Conservation (phyloP, 1,140 invertebrate genomes). For the Aphidius ervi region DNA sequence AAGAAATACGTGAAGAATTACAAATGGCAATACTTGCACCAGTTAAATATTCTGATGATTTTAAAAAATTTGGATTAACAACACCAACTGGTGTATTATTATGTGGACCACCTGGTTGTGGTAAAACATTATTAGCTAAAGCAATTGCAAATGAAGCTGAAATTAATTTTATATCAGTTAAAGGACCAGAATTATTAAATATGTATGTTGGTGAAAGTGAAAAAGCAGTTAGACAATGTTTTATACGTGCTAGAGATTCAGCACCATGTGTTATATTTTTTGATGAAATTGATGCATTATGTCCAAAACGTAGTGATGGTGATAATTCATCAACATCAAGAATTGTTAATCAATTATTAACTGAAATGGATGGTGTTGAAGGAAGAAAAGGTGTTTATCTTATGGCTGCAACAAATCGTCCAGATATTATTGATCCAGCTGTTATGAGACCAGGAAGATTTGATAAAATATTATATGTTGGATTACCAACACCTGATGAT, state of each 20-base stretch:
- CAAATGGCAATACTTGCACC: slow-evolving; percentile 88
- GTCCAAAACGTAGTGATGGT: slow-evolving; percentile 79
- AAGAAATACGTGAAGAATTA: slow-evolving; percentile 83
- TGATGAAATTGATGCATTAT: slow-evolving; percentile 97
- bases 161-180: slow-evolving; percentile 95
- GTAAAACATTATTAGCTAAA: slow-evolving; percentile 90
- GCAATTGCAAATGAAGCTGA: slow-evolving; percentile 95
- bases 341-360: slow-evolving; percentile 95
- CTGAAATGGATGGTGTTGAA: slow-evolving; percentile 98
- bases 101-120: slow-evolving; percentile 92
- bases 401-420: slow-evolving; percentile 93
- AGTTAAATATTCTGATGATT: slow-evolving; percentile 79
- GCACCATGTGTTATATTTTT: slow-evolving; percentile 99
- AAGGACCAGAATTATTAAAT: slow-evolving; percentile 93
- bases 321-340: slow-evolving; percentile 70
- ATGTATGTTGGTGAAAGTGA: slow-evolving; percentile 99
- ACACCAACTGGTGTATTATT: slow-evolving; percentile 83
- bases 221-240: slow-evolving; percentile 89
- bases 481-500: slow-evolving; percentile 76
- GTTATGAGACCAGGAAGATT: slow-evolving; percentile 90
- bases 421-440: slow-evolving; percentile 95
- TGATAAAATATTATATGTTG: slow-evolving; percentile 92
- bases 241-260: slow-evolving; percentile 89
- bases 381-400: slow-evolving; percentile 86
- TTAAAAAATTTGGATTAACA: slow-evolving; percentile 71